Conservation (phyloP, 2,888 invertebrate species). For the Trichogramma dendrolimi region DNA sequence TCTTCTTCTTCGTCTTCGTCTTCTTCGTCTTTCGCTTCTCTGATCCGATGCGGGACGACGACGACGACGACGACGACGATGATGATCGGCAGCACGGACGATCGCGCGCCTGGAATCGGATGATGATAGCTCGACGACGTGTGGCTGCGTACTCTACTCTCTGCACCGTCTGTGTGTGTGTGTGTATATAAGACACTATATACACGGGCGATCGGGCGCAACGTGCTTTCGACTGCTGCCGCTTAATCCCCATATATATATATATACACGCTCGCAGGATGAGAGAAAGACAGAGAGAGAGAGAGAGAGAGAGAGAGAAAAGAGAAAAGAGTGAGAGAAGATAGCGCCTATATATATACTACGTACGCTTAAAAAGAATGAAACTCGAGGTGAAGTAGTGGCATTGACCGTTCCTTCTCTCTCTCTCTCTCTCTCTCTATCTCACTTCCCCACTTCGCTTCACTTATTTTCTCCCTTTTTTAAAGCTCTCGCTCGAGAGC, state of each 20-base stretch:
- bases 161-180: constrained; percentile 6
- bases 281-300: background rate
- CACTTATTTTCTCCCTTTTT: too few species aligned
- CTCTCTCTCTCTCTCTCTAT: too few species aligned
- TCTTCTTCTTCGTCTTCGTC: background rate
- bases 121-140: constrained; percentile 1
- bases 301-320: background rate
- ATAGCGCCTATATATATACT: constrained; percentile 8
- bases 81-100: too few species aligned
- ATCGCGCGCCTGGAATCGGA: background rate
- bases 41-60: background rate
- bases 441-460: too few species aligned
- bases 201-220: too few species aligned
- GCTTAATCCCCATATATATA: constrained; percentile 7
- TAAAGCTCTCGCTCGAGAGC: too few species aligned
- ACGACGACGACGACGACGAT: background rate
- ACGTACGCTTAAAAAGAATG: too few species aligned
- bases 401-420: too few species aligned
- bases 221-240: background rate
- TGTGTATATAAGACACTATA: background rate
- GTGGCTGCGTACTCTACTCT: background rate
- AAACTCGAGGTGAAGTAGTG: too few species aligned
- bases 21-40: too few species aligned
- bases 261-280: background rate
- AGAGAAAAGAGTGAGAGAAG: background rate